These are phyloP conservation scores for Drosophila mulleri DNA, from an alignment of 2,888 invertebrate species.

Conservation along the genomic window DNA sequence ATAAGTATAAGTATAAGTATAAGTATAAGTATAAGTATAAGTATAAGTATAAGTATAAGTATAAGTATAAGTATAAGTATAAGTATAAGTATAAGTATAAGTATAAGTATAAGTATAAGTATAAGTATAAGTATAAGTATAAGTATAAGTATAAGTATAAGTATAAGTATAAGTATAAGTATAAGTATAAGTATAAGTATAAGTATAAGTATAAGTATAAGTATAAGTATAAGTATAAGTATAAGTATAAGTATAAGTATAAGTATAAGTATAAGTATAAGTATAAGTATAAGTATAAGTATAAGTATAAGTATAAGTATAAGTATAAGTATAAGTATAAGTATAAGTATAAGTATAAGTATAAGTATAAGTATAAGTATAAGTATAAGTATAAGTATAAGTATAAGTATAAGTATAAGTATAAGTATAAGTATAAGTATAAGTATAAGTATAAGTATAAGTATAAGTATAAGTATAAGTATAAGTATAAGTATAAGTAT, in stretches of 20 bases:
- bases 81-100: constrained; percentile 6
- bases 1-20: constrained; percentile 2
- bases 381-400: constrained; percentile 5
- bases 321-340: constrained; percentile 2
- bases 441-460: constrained; percentile 9
- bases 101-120: constrained; percentile 1
- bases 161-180: constrained; percentile 1
- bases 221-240: neutral
- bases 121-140: constrained; percentile 4
- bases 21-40: neutral
- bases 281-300: constrained; percentile 5
- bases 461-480: constrained; percentile 6
- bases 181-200: constrained; percentile 1
- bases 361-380: constrained; percentile 3
- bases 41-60: constrained; percentile 3
- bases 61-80: constrained; percentile 3
- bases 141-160: constrained; percentile 8
- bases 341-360: constrained; percentile 1
- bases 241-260: constrained; percentile 6
- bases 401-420: constrained; percentile 7
- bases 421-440: constrained; percentile 8
- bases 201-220: constrained; percentile 2
- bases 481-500: constrained; percentile 3
- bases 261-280: constrained; percentile 1
- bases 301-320: constrained; percentile 6